Evolutionary conservation across 1,140 invertebrate species (phyloP).

Genomic region (Zelostemma sp.): DNA sequence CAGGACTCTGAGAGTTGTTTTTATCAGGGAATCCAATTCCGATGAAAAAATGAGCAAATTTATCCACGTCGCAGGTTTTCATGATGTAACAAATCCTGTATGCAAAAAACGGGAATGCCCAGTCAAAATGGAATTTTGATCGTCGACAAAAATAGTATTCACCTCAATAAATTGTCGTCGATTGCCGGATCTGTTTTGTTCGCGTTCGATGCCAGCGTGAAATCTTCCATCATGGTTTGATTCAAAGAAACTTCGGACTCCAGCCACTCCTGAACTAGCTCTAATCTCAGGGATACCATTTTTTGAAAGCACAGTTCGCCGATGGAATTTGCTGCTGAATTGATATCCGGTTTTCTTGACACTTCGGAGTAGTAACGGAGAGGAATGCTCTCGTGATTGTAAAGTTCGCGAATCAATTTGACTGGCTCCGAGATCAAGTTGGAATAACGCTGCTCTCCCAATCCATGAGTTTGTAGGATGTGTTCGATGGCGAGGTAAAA

Average conservation of each 20-base stretch:
- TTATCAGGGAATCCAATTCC: slow-evolving; percentile 53
- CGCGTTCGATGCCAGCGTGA: slow-evolving; percentile 18
- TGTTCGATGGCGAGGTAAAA: slow-evolving; percentile 59
- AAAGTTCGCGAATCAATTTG: slow-evolving; percentile 60
- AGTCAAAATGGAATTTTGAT: slow-evolving; percentile 3
- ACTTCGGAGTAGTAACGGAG: slow-evolving; percentile 47
- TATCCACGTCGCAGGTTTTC: slow-evolving; percentile 40
- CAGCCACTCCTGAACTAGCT: slow-evolving; percentile 63
- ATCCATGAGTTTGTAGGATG: slow-evolving; percentile 58
- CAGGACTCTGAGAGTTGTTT: too few species aligned
- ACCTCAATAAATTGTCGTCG: slow-evolving; percentile 60
- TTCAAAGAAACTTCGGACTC: slow-evolving; percentile 37
- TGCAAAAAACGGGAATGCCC: neutral
- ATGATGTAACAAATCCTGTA: slow-evolving; percentile 64
- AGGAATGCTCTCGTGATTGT: slow-evolving; percentile 64
- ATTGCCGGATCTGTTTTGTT: slow-evolving; percentile 19
- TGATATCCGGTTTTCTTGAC: slow-evolving; percentile 60
- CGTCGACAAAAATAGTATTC: too few species aligned
- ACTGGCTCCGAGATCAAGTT: slow-evolving; percentile 53
- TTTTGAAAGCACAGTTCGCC: slow-evolving; percentile 57
- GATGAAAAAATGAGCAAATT: slow-evolving; percentile 53
- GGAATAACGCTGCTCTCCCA: slow-evolving; percentile 60
- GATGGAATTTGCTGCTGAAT: slow-evolving; percentile 56
- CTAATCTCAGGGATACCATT: slow-evolving; percentile 50
- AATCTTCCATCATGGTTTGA: slow-evolving; percentile 52